Evolutionary conservation across 2,888 invertebrate species (phyloP).

Genomic region (Idaea dimidiata): DNA sequence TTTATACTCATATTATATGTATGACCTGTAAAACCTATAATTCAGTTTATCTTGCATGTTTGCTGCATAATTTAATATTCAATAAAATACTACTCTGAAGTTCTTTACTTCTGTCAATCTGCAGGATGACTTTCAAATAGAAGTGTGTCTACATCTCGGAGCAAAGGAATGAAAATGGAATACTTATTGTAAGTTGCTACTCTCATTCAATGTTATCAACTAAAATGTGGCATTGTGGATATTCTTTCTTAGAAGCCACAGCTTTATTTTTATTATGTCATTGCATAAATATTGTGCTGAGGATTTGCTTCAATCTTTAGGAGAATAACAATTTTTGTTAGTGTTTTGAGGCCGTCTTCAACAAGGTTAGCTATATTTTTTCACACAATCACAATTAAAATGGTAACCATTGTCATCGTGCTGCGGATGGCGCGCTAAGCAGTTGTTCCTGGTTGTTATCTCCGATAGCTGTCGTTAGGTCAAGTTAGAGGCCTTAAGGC

Average conservation of each 20-base stretch:
- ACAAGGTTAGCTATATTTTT: background rate
- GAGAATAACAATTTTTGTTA: background rate
- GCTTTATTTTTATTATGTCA: background rate
- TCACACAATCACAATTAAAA: background rate
- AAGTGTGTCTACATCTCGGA: slow-evolving; percentile 11
- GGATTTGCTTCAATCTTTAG: background rate
- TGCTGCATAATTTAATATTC: slow-evolving; percentile 20
- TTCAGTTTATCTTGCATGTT: slow-evolving; percentile 17
- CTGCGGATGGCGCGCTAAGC: no score
- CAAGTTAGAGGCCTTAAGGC: no score
- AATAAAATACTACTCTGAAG: background rate
- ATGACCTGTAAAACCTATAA: background rate
- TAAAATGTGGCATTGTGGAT: slow-evolving; percentile 2
- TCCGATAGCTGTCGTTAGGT: no score
- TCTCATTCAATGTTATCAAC: slow-evolving; percentile 1
- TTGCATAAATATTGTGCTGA: background rate
- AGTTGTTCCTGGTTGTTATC: no score
- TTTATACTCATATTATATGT: no score
- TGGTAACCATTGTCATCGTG: no score
- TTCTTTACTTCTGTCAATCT: slow-evolving; percentile 5
- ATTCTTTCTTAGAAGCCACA: background rate
- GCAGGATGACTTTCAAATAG: slow-evolving; percentile 16
- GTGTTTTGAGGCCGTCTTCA: background rate
- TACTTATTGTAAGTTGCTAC: background rate
- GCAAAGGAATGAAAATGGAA: slow-evolving; percentile 10